phyloP scores from a whole-genome alignment of 2,888 invertebrate species.

The Sisyra terminalis region DNA sequence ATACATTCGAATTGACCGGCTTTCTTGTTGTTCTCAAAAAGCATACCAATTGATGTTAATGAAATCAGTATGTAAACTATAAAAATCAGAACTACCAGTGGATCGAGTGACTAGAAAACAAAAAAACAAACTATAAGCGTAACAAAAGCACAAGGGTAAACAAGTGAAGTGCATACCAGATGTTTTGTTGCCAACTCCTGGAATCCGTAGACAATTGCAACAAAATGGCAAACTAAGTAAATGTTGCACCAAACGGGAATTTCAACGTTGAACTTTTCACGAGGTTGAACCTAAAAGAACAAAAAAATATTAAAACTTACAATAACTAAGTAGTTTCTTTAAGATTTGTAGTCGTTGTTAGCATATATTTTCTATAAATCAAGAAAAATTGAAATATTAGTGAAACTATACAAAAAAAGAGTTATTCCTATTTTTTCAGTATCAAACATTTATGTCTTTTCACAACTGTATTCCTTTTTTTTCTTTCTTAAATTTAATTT shows the following conservation, averaged over 20 bases:
- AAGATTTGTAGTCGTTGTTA: no score
- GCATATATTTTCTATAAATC: no score
- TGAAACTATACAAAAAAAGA: no score
- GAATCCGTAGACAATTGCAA: slow-evolving; percentile 45
- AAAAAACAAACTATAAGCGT: background rate
- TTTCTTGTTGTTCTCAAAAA: slow-evolving; percentile 47
- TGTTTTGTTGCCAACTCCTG: slow-evolving; percentile 43
- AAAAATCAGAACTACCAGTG: slow-evolving; percentile 36
- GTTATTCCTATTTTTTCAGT: no score
- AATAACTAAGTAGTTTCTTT: no score
- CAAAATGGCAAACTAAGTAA: slow-evolving; percentile 50
- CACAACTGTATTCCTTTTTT: no score
- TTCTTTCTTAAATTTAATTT: no score
- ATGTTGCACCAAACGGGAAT: slow-evolving; percentile 49
- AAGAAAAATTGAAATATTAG: no score
- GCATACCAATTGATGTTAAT: slow-evolving; percentile 49
- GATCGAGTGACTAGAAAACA: slow-evolving; percentile 36
- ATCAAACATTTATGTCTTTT: no score
- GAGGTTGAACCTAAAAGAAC: slow-evolving; percentile 35
- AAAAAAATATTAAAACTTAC: slow-evolving; percentile 9
- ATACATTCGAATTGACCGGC: slow-evolving; percentile 44
- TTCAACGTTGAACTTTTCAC: slow-evolving; percentile 49
- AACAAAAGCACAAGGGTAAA: background rate
- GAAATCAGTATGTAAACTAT: slow-evolving; percentile 49
- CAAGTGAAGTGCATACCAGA: slow-evolving; percentile 31